Percentiles rank a stretch among this genome's conserved stretches.
Conservation (phyloP, 2,797 vertebrate genomes). For the Enteromius afrohamiltoni region DNA sequence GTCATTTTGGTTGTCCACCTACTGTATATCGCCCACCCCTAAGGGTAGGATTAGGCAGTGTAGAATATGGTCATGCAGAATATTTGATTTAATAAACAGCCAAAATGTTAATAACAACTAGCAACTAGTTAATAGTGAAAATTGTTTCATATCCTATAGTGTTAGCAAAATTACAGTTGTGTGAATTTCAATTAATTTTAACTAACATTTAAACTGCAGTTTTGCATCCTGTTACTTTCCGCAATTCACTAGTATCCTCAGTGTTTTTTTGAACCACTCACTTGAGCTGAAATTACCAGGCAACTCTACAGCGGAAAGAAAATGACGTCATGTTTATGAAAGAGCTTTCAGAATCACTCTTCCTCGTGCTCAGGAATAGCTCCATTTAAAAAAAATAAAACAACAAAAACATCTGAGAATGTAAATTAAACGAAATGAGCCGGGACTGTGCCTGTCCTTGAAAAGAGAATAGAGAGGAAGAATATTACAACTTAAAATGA, state of each 20-base stretch:
- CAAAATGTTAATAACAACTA: too few species aligned
- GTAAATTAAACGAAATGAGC: constrained; percentile 61
- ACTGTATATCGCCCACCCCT: too few species aligned
- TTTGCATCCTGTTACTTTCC: background rate
- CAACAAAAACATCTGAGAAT: constrained; percentile 57
- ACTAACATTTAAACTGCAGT: background rate
- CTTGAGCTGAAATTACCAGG: background rate
- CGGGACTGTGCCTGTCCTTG: constrained; percentile 67
- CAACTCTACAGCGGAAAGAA: background rate
- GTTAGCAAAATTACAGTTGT: background rate
- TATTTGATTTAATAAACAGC: too few species aligned
- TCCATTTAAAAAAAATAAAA: background rate
- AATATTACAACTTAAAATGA: constrained; percentile 62
- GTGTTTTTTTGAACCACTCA: background rate
- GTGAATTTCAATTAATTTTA: background rate
- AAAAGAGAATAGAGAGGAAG: constrained; percentile 69
- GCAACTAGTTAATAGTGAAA: too few species aligned
- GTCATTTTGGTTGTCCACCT: too few species aligned
- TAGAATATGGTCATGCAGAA: too few species aligned
- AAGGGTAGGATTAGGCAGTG: too few species aligned
- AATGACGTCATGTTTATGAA: background rate
- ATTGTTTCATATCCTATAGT: too few species aligned
- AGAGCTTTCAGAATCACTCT: background rate
- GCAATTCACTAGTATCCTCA: background rate
- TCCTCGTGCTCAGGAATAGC: constrained; percentile 6